These are phyloP conservation scores for Microcebus tavaratra DNA, from an alignment of 2,113 vertebrate genomes.

Conservation along the genomic window DNA sequence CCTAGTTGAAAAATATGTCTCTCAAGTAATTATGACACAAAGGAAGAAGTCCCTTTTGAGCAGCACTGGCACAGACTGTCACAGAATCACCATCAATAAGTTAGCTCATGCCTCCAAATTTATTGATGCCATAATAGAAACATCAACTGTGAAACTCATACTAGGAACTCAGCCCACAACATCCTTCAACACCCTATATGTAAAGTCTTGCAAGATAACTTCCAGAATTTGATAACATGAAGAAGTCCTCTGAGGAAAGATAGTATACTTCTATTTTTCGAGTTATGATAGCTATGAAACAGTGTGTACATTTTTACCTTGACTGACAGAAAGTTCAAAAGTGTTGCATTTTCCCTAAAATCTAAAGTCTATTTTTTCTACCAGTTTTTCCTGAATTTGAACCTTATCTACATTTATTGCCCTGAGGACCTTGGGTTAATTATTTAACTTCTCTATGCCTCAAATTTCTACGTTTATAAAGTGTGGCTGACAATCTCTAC, in stretches of 20 bases:
- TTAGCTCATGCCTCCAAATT: not conserved
- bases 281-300: not conserved
- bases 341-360: not conserved
- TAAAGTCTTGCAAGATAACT: not conserved
- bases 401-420: not conserved
- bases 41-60: not conserved
- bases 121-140: not conserved
- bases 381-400: not conserved
- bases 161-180: not conserved
- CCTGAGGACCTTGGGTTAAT: not conserved
- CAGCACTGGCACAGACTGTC: not conserved
- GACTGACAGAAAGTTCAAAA: not conserved
- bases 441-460: not conserved
- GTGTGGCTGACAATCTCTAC: not conserved
- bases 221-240: not conserved
- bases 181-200: not conserved
- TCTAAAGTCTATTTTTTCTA: not conserved
- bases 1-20: not conserved
- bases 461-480: not conserved
- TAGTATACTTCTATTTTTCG: not conserved
- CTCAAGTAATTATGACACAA: not conserved
- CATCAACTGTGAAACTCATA: not conserved
- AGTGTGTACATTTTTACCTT: not conserved
- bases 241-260: not conserved
- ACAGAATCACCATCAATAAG: not conserved